Evolutionary conservation across 2,888 invertebrate species (phyloP).

Genomic region (Camptogramma bilineatum): DNA sequence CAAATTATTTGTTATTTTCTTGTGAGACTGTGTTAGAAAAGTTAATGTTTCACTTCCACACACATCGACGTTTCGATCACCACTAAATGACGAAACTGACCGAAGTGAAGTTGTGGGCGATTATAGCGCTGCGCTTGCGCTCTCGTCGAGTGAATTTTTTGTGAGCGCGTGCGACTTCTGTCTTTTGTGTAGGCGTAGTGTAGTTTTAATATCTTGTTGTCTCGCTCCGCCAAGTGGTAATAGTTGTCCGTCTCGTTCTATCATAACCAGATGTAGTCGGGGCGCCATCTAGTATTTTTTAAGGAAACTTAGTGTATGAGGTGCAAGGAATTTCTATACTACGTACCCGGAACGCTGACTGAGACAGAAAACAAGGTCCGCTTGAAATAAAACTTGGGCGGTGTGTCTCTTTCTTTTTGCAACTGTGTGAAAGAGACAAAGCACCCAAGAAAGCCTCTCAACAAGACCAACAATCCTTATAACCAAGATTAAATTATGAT

Average conservation of each 20-base stretch:
- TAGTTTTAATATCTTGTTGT: slow-evolving; percentile 72
- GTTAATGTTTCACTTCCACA: slow-evolving; percentile 84
- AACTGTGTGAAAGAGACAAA: too few relatives aligned
- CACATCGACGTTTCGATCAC: slow-evolving; percentile 83
- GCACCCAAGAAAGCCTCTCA: too few relatives aligned
- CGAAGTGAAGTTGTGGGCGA: slow-evolving; percentile 85
- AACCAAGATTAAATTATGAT: too few relatives aligned
- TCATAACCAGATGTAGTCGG: slow-evolving; percentile 53
- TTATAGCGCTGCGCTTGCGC: slow-evolving; percentile 81
- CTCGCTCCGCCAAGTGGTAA: slow-evolving; percentile 62
- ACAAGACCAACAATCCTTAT: too few relatives aligned
- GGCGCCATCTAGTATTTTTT: slow-evolving; percentile 76
- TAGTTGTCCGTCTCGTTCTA: slow-evolving; percentile 53
- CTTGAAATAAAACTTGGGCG: too few relatives aligned
- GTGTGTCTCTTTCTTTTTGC: too few relatives aligned
- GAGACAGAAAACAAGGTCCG: too few relatives aligned
- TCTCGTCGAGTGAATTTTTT: slow-evolving; percentile 77
- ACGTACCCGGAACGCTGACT: too few relatives aligned
- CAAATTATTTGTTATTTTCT: slow-evolving; percentile 79
- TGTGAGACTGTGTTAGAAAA: slow-evolving; percentile 84
- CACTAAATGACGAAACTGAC: slow-evolving; percentile 83
- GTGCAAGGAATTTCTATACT: too few relatives aligned
- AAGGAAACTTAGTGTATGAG: slow-evolving; percentile 52
- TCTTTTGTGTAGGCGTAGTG: slow-evolving; percentile 81
- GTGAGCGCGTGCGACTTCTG: slow-evolving; percentile 81